These are phyloP conservation scores for Drosophila seguyi DNA, from an alignment of 1,140 invertebrate species.

Conservation along the genomic window DNA sequence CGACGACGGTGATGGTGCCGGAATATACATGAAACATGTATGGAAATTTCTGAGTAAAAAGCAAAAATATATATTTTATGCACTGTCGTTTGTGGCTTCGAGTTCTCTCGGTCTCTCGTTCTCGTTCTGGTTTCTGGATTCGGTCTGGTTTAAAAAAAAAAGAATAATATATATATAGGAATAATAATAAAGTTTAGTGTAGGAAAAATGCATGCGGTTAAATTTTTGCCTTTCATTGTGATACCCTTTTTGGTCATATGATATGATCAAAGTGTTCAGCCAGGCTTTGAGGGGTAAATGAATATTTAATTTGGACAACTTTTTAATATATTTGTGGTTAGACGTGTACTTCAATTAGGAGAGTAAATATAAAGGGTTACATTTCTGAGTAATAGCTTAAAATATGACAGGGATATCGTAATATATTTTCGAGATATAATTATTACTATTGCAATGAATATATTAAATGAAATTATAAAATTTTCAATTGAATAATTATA, in stretches of 20 bases:
- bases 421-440: too few relatives aligned
- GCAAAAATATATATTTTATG: constrained; percentile 75
- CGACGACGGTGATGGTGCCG: neutral
- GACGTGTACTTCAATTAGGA: neutral
- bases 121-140: constrained; percentile 27
- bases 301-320: neutral
- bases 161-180: constrained; percentile 27
- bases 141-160: neutral
- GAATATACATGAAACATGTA: constrained; percentile 60
- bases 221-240: constrained; percentile 44
- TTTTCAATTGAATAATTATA: too few relatives aligned
- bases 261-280: constrained; percentile 27
- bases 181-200: constrained; percentile 58
- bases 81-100: constrained; percentile 73
- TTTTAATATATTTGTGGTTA: constrained; percentile 1
- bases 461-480: too few relatives aligned
- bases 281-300: neutral
- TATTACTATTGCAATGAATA: too few relatives aligned
- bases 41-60: constrained; percentile 75
- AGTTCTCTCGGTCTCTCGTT: constrained; percentile 37
- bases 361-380: neutral
- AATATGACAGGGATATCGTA: neutral
- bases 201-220: constrained; percentile 57
- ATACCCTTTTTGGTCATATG: constrained; percentile 35
- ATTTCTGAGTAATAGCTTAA: neutral